phyloP scores from a whole-genome alignment of 2,113 vertebrate genomes.

The Pogonocichla stellata region DNA sequence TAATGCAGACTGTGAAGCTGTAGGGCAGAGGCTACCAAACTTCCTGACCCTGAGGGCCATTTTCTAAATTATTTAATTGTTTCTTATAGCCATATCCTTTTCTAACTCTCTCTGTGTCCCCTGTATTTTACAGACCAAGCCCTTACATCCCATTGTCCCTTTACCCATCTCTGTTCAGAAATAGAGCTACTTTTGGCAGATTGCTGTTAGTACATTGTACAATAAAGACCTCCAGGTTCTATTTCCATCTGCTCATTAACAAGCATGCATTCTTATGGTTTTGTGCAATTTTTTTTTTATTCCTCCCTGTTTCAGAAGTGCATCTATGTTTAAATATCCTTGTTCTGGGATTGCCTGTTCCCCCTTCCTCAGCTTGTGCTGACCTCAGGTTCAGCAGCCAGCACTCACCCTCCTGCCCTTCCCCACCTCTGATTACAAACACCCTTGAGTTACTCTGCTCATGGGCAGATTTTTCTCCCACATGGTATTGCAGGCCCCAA shows the following conservation, averaged over 20 bases:
- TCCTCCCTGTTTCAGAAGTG: not conserved
- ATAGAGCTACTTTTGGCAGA: not conserved
- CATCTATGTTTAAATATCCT: rapidly evolving
- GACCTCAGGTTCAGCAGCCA: not conserved
- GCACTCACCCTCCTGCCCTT: not conserved
- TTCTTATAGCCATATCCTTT: not conserved
- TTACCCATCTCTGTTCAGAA: rapidly evolving
- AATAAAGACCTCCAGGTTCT: not conserved
- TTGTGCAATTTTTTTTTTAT: not conserved
- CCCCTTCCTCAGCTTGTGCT: not conserved
- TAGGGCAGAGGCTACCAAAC: not conserved
- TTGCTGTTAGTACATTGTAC: not conserved
- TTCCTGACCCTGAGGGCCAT: not conserved
- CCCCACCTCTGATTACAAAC: not conserved
- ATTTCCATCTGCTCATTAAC: not conserved
- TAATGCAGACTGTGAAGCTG: not conserved
- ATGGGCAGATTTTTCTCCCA: not conserved
- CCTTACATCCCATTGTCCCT: not conserved
- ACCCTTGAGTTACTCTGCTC: not conserved
- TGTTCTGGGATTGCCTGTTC: not conserved
- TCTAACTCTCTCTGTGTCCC: not conserved
- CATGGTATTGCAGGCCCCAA: not conserved
- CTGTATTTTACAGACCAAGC: not conserved
- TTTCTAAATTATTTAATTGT: not conserved
- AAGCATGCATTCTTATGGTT: not conserved